A percentile compares a stretch with the other conserved stretches of the same genome.
Conservation (phyloP, 2,797 vertebrate species). For the Cirrhinus mrigala region DNA sequence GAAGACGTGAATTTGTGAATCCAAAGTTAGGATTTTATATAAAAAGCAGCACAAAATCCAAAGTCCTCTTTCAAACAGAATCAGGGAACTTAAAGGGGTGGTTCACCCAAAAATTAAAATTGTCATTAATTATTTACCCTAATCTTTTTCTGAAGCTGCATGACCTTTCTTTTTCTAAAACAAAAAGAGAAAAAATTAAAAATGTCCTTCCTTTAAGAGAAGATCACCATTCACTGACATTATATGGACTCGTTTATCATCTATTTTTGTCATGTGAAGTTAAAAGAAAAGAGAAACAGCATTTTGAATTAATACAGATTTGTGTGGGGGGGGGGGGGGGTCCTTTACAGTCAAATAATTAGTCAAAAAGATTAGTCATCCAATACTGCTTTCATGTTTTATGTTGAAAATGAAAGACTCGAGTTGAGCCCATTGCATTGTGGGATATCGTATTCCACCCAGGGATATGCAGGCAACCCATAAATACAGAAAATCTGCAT, state of each 20-base stretch:
- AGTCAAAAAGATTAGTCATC: background rate
- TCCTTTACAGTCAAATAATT: background rate
- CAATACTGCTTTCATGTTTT: background rate
- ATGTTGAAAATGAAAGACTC: background rate
- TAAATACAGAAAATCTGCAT: background rate
- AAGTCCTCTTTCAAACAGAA: background rate
- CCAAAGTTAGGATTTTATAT: background rate
- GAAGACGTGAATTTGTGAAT: background rate
- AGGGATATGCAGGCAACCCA: background rate
- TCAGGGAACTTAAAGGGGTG: background rate
- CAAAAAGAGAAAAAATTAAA: background rate
- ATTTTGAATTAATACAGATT: background rate
- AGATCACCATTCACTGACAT: background rate
- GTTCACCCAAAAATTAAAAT: background rate
- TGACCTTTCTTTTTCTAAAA: background rate
- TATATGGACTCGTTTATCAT: background rate
- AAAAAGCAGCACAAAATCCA: background rate
- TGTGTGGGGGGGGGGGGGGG: too few species aligned
- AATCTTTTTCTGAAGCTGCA: background rate
- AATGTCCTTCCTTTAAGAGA: background rate
- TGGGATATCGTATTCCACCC: background rate
- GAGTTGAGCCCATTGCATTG: background rate
- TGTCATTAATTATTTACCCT: background rate
- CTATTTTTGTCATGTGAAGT: background rate
- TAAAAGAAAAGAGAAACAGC: background rate